Evolutionary conservation across 2,113 vertebrate genomes (phyloP).

Genomic region (Puffinus mauretanicus): DNA sequence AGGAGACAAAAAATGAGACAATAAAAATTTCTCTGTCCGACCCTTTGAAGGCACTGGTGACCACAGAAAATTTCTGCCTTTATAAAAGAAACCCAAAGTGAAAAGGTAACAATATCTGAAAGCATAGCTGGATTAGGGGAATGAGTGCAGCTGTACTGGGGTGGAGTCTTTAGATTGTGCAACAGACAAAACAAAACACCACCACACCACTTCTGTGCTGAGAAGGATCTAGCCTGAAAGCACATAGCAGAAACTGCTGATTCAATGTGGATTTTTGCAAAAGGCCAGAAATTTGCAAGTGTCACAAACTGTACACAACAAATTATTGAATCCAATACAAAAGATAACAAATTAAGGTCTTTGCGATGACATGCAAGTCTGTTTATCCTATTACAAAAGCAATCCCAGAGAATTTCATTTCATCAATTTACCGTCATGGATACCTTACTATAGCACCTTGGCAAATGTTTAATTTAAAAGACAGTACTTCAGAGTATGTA

Average conservation of each 20-base stretch:
- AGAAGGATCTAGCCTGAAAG: background rate
- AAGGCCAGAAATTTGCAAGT: background rate
- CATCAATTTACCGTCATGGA: background rate
- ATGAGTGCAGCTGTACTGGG: background rate
- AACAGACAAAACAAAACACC: background rate
- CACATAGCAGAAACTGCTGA: background rate
- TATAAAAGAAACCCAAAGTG: background rate
- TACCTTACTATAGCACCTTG: background rate
- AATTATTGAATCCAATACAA: background rate
- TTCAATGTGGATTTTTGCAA: background rate
- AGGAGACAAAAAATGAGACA: background rate
- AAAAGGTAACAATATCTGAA: background rate
- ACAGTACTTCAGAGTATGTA: background rate
- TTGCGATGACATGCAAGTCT: background rate
- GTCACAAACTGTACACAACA: background rate
- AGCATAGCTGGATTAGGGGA: background rate
- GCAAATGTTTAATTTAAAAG: conserved; percentile 19
- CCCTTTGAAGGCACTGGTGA: background rate
- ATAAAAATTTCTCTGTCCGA: background rate
- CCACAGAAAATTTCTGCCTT: background rate
- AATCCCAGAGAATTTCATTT: background rate
- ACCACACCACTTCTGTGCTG: background rate
- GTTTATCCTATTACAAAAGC: background rate
- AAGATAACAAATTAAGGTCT: background rate
- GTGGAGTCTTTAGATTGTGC: background rate